Conservation (phyloP, 2,888 invertebrate genomes). For the Callyntrura guangdongensis region DNA sequence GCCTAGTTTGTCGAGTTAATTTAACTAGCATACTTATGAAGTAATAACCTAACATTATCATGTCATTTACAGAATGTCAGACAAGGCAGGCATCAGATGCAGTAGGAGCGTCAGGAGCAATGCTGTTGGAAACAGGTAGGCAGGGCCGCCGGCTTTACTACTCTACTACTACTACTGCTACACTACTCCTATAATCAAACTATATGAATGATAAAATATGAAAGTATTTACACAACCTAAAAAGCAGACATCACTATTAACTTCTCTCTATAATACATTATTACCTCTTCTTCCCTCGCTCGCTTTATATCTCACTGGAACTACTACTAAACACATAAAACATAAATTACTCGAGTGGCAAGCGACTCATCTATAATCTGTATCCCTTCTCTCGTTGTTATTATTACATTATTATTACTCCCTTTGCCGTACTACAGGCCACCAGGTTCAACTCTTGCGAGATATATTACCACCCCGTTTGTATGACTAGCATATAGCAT, state of each 20-base stretch:
- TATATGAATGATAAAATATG: conserved; percentile 52
- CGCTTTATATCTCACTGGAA: conserved; percentile 22
- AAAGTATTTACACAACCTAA: conserved; percentile 72
- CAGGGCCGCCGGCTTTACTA: conserved; percentile 68
- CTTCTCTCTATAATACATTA: conserved; percentile 44
- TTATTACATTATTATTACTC: conserved; percentile 23
- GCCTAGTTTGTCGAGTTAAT: conserved; percentile 78
- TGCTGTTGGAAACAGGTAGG: conserved; percentile 73
- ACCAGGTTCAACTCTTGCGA: conserved; percentile 18
- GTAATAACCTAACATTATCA: conserved; percentile 79
- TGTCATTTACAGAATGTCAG: conserved; percentile 78
- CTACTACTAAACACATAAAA: conserved; percentile 57
- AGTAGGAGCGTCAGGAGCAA: conserved; percentile 63
- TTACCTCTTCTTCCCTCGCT: conserved; percentile 28
- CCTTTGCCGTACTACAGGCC: conserved; percentile 46
- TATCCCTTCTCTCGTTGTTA: neutral
- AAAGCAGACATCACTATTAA: conserved; percentile 59
- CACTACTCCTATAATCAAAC: conserved; percentile 49
- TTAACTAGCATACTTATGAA: conserved; percentile 78
- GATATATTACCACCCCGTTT: neutral
- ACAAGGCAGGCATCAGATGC: conserved; percentile 75
- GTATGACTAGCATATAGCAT: neutral
- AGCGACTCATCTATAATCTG: conserved; percentile 47
- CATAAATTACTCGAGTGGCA: conserved; percentile 69
- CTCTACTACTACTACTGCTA: conserved; percentile 46